A percentile compares a stretch with the other conserved stretches of the same genome.
Conservation (phyloP, 2,888 invertebrate species). For the Nephrotoma appendiculata region DNA sequence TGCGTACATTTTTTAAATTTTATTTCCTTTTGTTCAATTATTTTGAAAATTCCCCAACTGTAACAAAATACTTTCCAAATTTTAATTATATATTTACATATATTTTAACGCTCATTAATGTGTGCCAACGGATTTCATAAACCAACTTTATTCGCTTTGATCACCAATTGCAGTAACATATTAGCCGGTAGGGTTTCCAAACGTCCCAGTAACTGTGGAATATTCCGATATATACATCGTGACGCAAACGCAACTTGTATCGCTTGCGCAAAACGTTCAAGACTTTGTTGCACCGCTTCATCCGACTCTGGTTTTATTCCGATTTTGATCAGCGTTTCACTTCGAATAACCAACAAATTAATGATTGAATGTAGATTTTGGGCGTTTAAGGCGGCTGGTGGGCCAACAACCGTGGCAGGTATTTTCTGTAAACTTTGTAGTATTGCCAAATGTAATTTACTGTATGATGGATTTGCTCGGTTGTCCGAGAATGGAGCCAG, state of each 20-base stretch:
- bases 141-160: conserved; percentile 38
- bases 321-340: conserved; percentile 27
- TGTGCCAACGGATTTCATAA: neutral
- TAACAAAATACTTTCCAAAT: too few species aligned
- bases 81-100: too few species aligned
- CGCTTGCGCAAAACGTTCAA: conserved; percentile 72
- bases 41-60: too few species aligned
- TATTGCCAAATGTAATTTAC: conserved; percentile 51
- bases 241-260: conserved; percentile 66
- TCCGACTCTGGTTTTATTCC: conserved; percentile 32
- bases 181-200: conserved; percentile 49
- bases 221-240: conserved; percentile 67
- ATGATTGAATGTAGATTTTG: conserved; percentile 42
- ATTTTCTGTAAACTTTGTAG: conserved; percentile 47
- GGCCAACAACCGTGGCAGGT: conserved; percentile 23
- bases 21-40: too few species aligned
- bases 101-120: too few species aligned
- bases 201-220: conserved; percentile 47
- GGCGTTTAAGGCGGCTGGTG: conserved; percentile 47
- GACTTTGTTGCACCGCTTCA: conserved; percentile 35
- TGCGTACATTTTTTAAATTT: too few species aligned
- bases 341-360: conserved; percentile 34
- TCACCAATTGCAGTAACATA: conserved; percentile 46
- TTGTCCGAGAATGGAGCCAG: conserved; percentile 45
- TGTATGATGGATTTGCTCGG: conserved; percentile 33